These are phyloP conservation scores for Beris morrisii DNA, from an alignment of 2,888 invertebrate genomes.

Conservation along the genomic window DNA sequence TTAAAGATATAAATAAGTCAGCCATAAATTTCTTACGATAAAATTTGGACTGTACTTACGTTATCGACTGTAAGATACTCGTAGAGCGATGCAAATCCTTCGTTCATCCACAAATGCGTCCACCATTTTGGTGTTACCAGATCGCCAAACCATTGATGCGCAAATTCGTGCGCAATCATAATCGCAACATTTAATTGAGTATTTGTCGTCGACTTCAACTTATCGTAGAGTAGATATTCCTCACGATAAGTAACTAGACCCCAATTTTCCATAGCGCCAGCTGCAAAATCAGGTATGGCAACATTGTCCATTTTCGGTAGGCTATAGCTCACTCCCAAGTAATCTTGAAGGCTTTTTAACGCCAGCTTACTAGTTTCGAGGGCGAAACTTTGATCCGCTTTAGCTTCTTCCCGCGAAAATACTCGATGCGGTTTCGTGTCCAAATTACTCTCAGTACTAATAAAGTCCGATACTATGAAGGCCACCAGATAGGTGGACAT, in stretches of 20 bases:
- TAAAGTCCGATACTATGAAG: conserved; percentile 69
- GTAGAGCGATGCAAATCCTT: conserved; percentile 65
- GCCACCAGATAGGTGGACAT: conserved; percentile 84
- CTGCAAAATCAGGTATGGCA: conserved; percentile 80
- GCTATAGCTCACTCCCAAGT: conserved; percentile 73
- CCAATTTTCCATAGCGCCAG: conserved; percentile 95
- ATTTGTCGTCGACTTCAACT: conserved; percentile 45
- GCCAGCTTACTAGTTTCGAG: conserved; percentile 71
- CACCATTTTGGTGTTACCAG: conserved; percentile 71
- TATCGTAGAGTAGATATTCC: conserved; percentile 49
- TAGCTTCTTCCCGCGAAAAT: conserved; percentile 49
- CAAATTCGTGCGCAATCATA: conserved; percentile 62
- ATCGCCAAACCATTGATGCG: conserved; percentile 82
- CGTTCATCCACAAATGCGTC: conserved; percentile 73
- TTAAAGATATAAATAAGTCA: no score
- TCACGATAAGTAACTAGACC: conserved; percentile 71
- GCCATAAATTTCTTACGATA: no score
- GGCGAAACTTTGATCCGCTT: conserved; percentile 65
- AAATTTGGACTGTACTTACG: conserved; percentile 40
- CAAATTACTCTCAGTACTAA: conserved; percentile 40
- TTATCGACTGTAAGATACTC: conserved; percentile 47
- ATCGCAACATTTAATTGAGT: conserved; percentile 57
- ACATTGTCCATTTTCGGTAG: conserved; percentile 85
- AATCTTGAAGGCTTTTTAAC: conserved; percentile 68
- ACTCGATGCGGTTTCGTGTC: conserved; percentile 47